These are phyloP conservation scores for Empis stercorea DNA, from an alignment of 2,888 invertebrate genomes.

Conservation along the genomic window DNA sequence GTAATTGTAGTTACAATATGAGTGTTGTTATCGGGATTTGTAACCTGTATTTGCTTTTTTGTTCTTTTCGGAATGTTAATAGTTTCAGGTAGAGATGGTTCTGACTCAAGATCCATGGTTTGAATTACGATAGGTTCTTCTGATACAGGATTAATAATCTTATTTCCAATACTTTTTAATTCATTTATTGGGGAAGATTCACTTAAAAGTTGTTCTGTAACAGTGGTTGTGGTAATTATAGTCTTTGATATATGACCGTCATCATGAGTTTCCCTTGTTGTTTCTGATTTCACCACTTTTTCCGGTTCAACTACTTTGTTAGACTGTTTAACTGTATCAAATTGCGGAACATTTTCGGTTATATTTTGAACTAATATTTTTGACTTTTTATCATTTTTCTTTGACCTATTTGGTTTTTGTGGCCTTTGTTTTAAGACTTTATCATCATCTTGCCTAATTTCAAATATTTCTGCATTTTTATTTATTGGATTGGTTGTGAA, in stretches of 20 bases:
- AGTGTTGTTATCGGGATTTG: background rate
- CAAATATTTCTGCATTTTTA: background rate
- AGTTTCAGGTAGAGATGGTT: too few relatives aligned
- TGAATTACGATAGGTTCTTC: too few relatives aligned
- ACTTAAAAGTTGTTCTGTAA: slow-evolving; percentile 4
- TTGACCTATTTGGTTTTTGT: background rate
- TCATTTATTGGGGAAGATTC: background rate
- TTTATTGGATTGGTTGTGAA: background rate
- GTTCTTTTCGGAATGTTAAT: too few relatives aligned
- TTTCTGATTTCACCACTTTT: background rate
- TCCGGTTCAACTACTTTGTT: background rate
- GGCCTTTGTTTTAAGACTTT: background rate
- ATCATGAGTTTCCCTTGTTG: background rate
- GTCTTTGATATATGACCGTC: background rate
- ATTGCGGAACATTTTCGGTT: background rate
- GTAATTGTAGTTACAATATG: background rate
- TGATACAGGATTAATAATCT: too few relatives aligned
- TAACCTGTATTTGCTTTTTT: too few relatives aligned
- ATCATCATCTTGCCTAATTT: background rate
- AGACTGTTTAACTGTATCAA: background rate
- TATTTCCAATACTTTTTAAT: too few relatives aligned
- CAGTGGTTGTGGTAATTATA: background rate
- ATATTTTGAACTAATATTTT: background rate
- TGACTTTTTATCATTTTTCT: background rate
- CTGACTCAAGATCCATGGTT: too few relatives aligned